These are phyloP conservation scores for Poeciliopsis turneri DNA, from an alignment of 2,797 vertebrate species.

Conservation along the genomic window DNA sequence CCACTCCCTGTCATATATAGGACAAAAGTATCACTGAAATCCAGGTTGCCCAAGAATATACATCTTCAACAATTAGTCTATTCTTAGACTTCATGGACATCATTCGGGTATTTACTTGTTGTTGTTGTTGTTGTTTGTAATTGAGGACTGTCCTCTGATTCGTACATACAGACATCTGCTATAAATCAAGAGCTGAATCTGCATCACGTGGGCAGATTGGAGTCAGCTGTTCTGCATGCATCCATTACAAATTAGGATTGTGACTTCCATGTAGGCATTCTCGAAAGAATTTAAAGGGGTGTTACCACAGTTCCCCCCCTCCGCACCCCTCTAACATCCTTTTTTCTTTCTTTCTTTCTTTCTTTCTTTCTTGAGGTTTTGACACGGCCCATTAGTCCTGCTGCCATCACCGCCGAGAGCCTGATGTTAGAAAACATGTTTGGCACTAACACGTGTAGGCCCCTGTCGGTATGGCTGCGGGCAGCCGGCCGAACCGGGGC, in stretches of 20 bases:
- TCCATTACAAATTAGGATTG: slow-evolving; percentile 12
- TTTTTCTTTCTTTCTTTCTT: too few species aligned
- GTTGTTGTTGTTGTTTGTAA: slow-evolving; percentile 10
- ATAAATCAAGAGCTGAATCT: slow-evolving; percentile 24
- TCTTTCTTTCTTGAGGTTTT: neutral
- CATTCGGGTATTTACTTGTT: neutral
- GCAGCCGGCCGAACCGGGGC: slow-evolving; percentile 53
- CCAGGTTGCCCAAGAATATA: neutral
- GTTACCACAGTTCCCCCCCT: neutral
- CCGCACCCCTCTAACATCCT: too few species aligned
- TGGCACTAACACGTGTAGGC: slow-evolving; percentile 53
- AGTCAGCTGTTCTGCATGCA: slow-evolving; percentile 19
- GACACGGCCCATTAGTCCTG: neutral
- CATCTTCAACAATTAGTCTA: neutral
- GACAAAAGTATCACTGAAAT: neutral
- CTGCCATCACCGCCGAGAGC: slow-evolving; percentile 13
- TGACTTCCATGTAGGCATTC: slow-evolving; percentile 11
- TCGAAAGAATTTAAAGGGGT: neutral
- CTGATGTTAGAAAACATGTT: slow-evolving; percentile 33
- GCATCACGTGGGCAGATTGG: slow-evolving; percentile 21
- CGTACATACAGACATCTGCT: slow-evolving; percentile 56
- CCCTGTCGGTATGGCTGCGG: slow-evolving; percentile 53
- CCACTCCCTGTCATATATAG: neutral
- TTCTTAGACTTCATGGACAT: neutral
- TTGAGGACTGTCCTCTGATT: slow-evolving; percentile 47